Conservation (phyloP, 2,113 vertebrate genomes). For the Nansenia antarctica region DNA sequence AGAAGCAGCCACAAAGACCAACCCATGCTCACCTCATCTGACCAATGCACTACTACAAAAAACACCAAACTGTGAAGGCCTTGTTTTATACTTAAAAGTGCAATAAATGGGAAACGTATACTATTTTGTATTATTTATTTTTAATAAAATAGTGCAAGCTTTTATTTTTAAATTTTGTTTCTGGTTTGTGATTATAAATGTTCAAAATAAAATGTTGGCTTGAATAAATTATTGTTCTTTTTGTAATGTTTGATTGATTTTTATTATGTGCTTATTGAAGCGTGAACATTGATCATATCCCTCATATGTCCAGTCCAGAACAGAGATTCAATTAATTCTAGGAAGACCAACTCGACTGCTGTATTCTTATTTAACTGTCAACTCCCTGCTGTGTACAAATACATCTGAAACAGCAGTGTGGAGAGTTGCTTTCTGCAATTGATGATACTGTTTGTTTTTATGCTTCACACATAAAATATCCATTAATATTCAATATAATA, state of each 20-base stretch:
- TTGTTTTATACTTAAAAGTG: slow-evolving; percentile 7
- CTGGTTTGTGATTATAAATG: neutral
- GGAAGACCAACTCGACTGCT: no score
- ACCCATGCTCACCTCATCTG: neutral
- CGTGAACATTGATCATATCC: no score
- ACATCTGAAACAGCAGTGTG: no score
- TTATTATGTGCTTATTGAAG: neutral
- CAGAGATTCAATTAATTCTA: no score
- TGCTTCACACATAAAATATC: neutral
- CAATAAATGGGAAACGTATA: slow-evolving; percentile 1
- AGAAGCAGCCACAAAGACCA: no score
- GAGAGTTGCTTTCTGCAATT: no score
- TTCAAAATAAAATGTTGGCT: neutral
- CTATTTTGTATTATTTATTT: slow-evolving; percentile 1
- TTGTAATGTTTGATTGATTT: neutral
- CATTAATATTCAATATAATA: neutral
- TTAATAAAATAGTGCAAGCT: slow-evolving; percentile 1
- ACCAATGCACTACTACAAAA: neutral
- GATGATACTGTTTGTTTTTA: no score
- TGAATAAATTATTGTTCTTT: slow-evolving; percentile 31
- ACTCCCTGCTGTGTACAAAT: no score
- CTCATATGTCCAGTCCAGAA: no score
- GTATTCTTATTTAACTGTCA: neutral
- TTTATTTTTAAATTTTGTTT: no score
- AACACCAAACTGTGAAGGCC: slow-evolving; percentile 3